Evolutionary conservation across 1,140 invertebrate genomes (phyloP), one percentile per base, ranked within the genome.

Genomic region (Chironomus tepperi): DNA sequence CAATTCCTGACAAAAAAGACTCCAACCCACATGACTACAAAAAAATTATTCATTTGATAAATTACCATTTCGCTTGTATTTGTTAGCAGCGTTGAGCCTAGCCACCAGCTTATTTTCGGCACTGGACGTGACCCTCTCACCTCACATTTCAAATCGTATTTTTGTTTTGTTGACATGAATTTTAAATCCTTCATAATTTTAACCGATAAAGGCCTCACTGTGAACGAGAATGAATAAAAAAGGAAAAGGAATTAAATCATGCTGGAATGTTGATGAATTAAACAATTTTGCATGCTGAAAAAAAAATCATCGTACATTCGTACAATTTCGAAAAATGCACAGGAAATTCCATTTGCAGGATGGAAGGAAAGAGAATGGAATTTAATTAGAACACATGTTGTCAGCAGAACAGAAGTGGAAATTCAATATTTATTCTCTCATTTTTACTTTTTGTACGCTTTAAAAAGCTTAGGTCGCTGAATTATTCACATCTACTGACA

Each of bases 21-120:
- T 34, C 24, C 24, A 34, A n/a, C n/a, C 24, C 24, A 34, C 24
- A 34, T 34, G 24, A 57, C 9, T 15, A 57, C 47, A 57, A 10
- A 57, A 57, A 47, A 7, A 3, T 15, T 57, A 5, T 57, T 57
- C 47, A 57, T 57, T n/a, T 15, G 15, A 57, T 57, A 57, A 5
- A 15, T 57, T 57, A 57, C 89, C 81, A 82, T 84, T 82, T 88
- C 85, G 78, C 85, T 81, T 67, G 87, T 85, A 75, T 86, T 85
- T 74, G 83, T 85, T 76, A 90, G 83, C 42, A 85, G 82, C 0
- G 83, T 78, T 76, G 84, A 86, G 15, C 88, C 90, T 78, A 89
- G 89, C 84, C 87, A 90, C 91, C 91, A 92, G 5, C 86, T 87
- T 78, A 93, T 88, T 24, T 84, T 84, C 0, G 91, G 90, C 15